Base-by-base conservation (phyloP, 2,888 invertebrate species). In the Tuta absoluta region DNA sequence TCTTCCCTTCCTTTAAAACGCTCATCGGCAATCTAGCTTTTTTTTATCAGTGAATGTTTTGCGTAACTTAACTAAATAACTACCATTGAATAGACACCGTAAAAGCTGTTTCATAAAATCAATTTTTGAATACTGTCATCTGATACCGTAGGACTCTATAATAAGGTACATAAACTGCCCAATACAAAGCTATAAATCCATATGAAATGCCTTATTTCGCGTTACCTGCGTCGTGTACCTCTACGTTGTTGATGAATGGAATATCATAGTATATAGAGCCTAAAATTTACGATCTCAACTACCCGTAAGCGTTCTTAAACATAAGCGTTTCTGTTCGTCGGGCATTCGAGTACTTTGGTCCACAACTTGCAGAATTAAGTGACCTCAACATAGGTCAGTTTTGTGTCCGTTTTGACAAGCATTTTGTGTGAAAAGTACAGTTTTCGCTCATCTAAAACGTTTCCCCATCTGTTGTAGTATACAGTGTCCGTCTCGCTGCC, bases 201-300 rank as follows among this genome's bases (percentile, higher is more conserved):
- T 81, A 85, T 81, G 80, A 84, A 82, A 87, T 88, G 91, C 90
- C 91, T 92, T 92, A 89, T 82, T 87, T 87, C 85, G 81, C 85
- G 91, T 90, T 91, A 91, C 90, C 89, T 87, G 87, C 84, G 77
- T 81, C 77, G 79, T 79, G 86, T 90, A 87, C 86, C 86, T 91
- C 86, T 91, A 84, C 85, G 82, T 85, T 85, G 84, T 86, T 85
- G 81, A 81, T 74, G 80, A 79, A 76, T 81, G 80, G 77, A 79
- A 82, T 84, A 79, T 78, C 79, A 86, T 87, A 89, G 83, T 85
- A 79, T 86, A 86, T 88, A 87, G 82, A 86, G 79, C 75, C 77
- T 87, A 83, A 86, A 87, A 84, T 82, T 82, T 84, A 85, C 86
- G 91, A 91, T 91, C 91, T 91, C 90, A 91, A 85, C 86, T 85